A percentile compares a stretch with the other conserved stretches of the same genome.
phyloP scores from a whole-genome alignment of 2,113 vertebrate genomes.

The Physeter macrocephalus region DNA sequence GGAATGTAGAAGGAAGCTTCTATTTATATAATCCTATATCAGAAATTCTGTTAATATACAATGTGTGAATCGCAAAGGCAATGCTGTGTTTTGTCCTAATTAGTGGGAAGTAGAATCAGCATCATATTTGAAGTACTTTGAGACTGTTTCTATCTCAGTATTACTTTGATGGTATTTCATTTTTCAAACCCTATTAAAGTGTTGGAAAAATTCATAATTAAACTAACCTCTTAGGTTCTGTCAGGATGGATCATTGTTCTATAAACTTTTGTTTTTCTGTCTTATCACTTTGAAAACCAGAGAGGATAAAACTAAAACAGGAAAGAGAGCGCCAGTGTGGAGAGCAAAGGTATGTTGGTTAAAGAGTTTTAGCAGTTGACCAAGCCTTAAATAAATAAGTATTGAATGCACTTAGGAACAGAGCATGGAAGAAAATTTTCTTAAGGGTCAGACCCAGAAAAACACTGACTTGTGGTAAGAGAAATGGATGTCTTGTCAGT shows the following conservation, averaged over 20 bases:
- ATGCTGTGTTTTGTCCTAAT: slow-evolving; percentile 35
- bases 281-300: background rate
- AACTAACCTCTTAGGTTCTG: background rate
- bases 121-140: background rate
- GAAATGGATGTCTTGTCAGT: background rate
- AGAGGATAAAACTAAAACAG: background rate
- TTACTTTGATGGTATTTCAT: background rate
- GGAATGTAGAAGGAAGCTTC: slow-evolving; percentile 38
- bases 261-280: background rate
- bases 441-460: background rate
- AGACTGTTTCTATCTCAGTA: background rate
- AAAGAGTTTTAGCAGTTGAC: background rate
- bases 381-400: background rate
- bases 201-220: background rate
- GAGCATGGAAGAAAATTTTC: background rate
- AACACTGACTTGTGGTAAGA: background rate
- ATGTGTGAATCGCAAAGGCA: slow-evolving; percentile 44
- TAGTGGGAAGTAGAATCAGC: background rate
- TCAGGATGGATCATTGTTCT: background rate
- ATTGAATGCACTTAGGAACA: background rate
- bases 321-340: background rate
- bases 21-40: slow-evolving; percentile 46
- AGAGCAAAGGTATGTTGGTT: background rate
- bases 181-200: background rate
- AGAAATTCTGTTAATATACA: slow-evolving; percentile 43